A percentile compares a stretch with the other conserved stretches of the same genome.
Evolutionary conservation across 2,888 invertebrate species (phyloP).

Genomic region (Xanthorhoe spadicearia): DNA sequence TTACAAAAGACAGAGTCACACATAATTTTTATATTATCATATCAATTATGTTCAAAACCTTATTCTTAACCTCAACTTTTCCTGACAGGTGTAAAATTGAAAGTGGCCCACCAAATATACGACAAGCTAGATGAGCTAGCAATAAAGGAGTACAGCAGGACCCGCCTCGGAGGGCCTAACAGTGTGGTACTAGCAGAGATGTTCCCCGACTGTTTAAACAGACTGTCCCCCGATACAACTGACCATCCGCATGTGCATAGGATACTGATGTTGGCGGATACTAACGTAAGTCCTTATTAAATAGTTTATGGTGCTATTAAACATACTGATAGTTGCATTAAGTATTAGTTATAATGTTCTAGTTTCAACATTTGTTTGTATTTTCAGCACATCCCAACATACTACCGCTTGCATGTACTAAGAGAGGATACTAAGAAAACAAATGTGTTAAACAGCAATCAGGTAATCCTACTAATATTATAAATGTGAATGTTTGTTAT

Average conservation of each 20-base stretch:
- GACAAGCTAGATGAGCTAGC: conserved; percentile 83
- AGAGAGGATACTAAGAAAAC: conserved; percentile 62
- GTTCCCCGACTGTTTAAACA: conserved; percentile 86
- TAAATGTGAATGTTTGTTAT: too few relatives aligned
- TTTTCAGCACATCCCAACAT: conserved; percentile 74
- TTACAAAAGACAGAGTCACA: too few relatives aligned
- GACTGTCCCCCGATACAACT: conserved; percentile 81
- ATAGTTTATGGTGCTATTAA: too few relatives aligned
- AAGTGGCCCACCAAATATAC: conserved; percentile 83
- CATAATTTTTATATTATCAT: too few relatives aligned
- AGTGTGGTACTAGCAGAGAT: conserved; percentile 87
- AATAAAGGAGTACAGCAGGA: conserved; percentile 74
- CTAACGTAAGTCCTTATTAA: conserved; percentile 71
- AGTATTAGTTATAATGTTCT: background rate
- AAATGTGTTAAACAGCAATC: conserved; percentile 43
- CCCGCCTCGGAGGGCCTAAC: conserved; percentile 83
- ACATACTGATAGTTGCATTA: too few relatives aligned
- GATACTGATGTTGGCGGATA: conserved; percentile 88
- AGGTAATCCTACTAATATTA: too few relatives aligned
- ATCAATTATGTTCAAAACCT: too few relatives aligned
- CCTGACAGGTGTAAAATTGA: conserved; percentile 81
- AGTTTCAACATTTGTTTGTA: background rate
- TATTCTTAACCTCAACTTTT: background rate
- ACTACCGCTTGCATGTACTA: conserved; percentile 69
- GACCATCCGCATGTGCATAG: conserved; percentile 83